Conservation (phyloP, 2,888 invertebrate genomes). For the Platycheirus rosarum region DNA sequence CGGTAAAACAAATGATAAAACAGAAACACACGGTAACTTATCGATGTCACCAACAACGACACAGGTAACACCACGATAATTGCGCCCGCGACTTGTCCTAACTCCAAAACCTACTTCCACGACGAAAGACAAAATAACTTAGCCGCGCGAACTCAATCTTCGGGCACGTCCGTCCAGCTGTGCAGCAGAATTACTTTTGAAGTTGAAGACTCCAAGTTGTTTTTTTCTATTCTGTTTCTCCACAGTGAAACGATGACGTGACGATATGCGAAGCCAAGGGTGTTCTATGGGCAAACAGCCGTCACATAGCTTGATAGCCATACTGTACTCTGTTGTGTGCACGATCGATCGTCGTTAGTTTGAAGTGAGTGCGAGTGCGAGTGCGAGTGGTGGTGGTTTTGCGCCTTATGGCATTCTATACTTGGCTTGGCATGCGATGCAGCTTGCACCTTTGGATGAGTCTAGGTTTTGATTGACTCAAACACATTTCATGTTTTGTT, state of each 20-base stretch:
- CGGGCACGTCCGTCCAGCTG: slow-evolving; percentile 63
- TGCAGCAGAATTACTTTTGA: slow-evolving; percentile 61
- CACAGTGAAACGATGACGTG: slow-evolving; percentile 20
- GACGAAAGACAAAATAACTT: slow-evolving; percentile 3
- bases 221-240: slow-evolving; percentile 16
- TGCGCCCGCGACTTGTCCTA: slow-evolving; percentile 6
- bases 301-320: slow-evolving; percentile 41
- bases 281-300: slow-evolving; percentile 58
- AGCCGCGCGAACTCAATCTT: slow-evolving; percentile 35
- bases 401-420: slow-evolving; percentile 61
- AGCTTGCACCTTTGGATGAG: slow-evolving; percentile 56
- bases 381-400: slow-evolving; percentile 14
- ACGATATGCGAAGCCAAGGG: slow-evolving; percentile 4
- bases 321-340: slow-evolving; percentile 51
- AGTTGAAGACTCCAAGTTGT: slow-evolving; percentile 12
- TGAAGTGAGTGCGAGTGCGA: not conserved
- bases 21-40: not conserved
- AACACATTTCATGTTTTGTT: slow-evolving; percentile 16
- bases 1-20: slow-evolving; percentile 19
- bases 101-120: slow-evolving; percentile 18
- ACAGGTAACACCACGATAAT: not conserved
- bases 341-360: slow-evolving; percentile 36
- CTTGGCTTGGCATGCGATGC: slow-evolving; percentile 46
- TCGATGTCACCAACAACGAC: not conserved
- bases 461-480: slow-evolving; percentile 33